Base-by-base conservation (phyloP, 2,797 vertebrate species). In the Chanos chanos region DNA sequence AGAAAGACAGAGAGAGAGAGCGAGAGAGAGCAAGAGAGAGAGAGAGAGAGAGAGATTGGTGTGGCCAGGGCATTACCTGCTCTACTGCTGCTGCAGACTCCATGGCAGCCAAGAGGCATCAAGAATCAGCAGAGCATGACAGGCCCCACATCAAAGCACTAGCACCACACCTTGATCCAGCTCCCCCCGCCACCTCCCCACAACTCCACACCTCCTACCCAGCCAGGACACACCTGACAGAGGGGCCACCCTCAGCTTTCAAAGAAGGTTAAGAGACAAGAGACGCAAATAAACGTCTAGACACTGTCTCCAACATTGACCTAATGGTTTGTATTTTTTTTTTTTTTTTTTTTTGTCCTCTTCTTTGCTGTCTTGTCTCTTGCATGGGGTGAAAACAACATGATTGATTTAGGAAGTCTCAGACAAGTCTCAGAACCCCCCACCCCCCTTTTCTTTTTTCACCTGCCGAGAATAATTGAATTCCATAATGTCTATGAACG, bases 251-350 rank as follows among this genome's bases (percentile, higher is more conserved):
- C 84, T 77, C 59, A 37, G 66, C 82, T 88, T 87, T 92, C 90
- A 92, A 92, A 92, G 87, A 58, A 28, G 77, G 37, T 60, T 59
- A 34, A 40, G 61, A 77, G 65, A 81, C 72, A 64, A 61, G 75
- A 79, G 86, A 86, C 7, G 79, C 87, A 91, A 89, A 89, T 81
- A 86, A 79, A 83, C 83, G 86, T 92, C 90, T 92, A 90, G 88
- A 90, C 87, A 72, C 75, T 81, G 85, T 88, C 84, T 87, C 72
- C 67, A 56, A 79, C 70, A 74, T 79, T 91, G 87, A 89, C 84
- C 85, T 86, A 84, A 88, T 86, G 86, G 82, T 80, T 85, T 80
- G 79, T 79, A 55, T 79, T 84, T 71, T 78, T 74, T 65, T 59
- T 72, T 64, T 83, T n/a, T n/a, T n/a, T 65, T 48, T 31, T 22